A percentile compares a stretch with the other conserved stretches of the same genome.
Evolutionary conservation across 2,797 vertebrate species (phyloP).

Genomic region (Leptoclinus maculatus): DNA sequence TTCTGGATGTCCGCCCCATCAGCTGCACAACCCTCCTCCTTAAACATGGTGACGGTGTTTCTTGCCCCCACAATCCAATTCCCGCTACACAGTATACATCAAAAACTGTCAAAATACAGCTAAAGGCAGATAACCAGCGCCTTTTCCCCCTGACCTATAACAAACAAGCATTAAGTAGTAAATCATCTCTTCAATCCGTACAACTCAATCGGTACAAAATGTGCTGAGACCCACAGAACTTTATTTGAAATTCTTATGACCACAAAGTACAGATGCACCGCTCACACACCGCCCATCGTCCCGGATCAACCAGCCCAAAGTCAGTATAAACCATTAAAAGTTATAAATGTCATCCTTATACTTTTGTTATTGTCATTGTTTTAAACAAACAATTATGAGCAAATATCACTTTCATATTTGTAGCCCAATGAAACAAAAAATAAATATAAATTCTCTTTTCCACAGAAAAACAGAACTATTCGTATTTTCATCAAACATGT

Average conservation of each 20-base stretch:
- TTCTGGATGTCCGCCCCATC: neutral
- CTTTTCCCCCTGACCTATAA: neutral
- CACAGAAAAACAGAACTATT: too few relatives aligned
- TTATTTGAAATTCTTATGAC: neutral
- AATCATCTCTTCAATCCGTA: neutral
- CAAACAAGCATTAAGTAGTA: neutral
- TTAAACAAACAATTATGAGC: too few relatives aligned
- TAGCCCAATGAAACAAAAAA: neutral
- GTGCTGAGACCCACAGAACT: neutral
- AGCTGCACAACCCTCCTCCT: slow-evolving; percentile 4
- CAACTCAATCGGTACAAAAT: neutral
- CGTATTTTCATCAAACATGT: too few relatives aligned
- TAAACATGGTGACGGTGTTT: neutral
- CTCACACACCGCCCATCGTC: too few relatives aligned
- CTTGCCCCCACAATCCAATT: neutral
- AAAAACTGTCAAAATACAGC: slow-evolving; percentile 13
- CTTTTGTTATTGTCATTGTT: neutral
- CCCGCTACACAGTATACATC: neutral
- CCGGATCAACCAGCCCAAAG: neutral
- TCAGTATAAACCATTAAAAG: neutral
- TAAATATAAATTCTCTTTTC: neutral
- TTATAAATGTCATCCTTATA: neutral
- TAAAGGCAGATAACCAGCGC: neutral
- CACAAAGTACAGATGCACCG: neutral
- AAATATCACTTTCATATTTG: neutral